phyloP scores from a whole-genome alignment of 2,797 vertebrate genomes.

The Cyprinodon diabolis region DNA sequence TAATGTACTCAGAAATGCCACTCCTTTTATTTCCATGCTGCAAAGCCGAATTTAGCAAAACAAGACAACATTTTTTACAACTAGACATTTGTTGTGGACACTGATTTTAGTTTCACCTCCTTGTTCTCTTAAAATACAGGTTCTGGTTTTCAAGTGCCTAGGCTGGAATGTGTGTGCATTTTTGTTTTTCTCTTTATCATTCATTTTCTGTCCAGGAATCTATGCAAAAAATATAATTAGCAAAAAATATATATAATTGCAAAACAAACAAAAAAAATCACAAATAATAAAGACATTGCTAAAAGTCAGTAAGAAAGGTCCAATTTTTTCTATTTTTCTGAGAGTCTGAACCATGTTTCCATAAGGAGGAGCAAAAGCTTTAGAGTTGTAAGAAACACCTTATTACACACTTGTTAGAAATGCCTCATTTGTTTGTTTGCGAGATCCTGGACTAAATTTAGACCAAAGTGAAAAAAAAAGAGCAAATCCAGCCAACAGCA shows the following conservation, averaged over 20 bases:
- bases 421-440: neutral
- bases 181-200: neutral
- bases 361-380: neutral
- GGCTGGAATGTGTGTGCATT: neutral
- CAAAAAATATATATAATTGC: neutral
- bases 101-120: neutral
- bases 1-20: neutral
- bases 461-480: neutral
- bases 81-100: neutral
- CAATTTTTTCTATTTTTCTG: neutral
- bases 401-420: neutral
- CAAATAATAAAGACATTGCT: neutral
- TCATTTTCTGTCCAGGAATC: neutral
- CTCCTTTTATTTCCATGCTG: neutral
- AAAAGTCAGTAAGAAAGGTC: neutral
- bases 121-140: neutral
- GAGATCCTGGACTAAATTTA: neutral
- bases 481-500: neutral
- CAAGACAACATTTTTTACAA: neutral
- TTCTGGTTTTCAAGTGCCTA: neutral
- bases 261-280: neutral
- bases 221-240: no score
- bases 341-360: neutral
- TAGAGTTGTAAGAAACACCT: neutral
- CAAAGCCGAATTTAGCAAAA: neutral